Percentiles rank a stretch among this genome's conserved stretches.
phyloP scores from a whole-genome alignment of 2,113 vertebrate species.

The Campylorhamphus procurvoides region DNA sequence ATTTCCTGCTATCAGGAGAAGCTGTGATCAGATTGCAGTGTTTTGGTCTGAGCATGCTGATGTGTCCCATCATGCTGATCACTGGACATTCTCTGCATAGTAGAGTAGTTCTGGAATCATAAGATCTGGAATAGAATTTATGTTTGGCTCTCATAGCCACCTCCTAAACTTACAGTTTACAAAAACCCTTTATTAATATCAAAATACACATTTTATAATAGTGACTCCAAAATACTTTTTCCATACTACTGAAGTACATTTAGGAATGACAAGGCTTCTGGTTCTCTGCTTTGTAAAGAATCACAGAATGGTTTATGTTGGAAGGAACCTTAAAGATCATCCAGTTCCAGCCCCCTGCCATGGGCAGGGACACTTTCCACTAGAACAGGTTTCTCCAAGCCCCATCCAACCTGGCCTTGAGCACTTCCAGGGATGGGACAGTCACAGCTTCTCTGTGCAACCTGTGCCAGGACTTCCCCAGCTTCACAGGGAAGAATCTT shows the following conservation, averaged over 20 bases:
- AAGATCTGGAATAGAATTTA: background rate
- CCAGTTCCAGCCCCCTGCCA: background rate
- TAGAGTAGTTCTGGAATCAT: background rate
- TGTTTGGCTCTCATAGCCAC: background rate
- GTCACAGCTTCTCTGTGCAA: background rate
- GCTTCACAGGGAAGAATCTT: background rate
- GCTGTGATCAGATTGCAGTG: background rate
- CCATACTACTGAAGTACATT: background rate
- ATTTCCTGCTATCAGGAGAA: background rate
- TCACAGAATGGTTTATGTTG: background rate
- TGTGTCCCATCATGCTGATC: background rate
- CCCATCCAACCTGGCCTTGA: fast-evolving
- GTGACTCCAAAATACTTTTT: background rate
- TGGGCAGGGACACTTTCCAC: background rate
- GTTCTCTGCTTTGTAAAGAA: background rate
- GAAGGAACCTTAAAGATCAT: background rate
- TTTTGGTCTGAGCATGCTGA: background rate
- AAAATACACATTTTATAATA: background rate
- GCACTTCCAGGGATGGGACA: background rate
- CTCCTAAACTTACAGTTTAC: background rate
- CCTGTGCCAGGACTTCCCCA: background rate
- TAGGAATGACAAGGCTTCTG: background rate
- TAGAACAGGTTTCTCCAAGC: too few species aligned
- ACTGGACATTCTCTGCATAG: background rate
- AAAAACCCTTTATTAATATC: background rate